Percentiles rank a stretch among this genome's conserved stretches.
These are phyloP conservation scores for Wasmannia auropunctata DNA, from an alignment of 1,140 invertebrate genomes.

Conservation along the genomic window DNA sequence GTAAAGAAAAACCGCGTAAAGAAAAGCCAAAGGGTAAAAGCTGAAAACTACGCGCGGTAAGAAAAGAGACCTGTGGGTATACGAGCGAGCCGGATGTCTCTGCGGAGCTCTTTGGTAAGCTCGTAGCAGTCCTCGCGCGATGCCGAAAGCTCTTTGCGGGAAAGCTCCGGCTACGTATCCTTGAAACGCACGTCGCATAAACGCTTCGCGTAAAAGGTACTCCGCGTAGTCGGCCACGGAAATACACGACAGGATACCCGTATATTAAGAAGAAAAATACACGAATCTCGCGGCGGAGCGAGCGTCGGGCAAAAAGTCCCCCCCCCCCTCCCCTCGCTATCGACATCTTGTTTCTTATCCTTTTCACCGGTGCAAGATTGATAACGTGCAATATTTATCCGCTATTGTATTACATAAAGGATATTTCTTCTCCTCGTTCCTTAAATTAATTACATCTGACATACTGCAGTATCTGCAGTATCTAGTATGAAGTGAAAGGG, in stretches of 20 bases:
- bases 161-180: constrained; percentile 24
- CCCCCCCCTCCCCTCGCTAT: neutral
- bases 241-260: neutral
- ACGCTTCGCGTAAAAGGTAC: constrained; percentile 51
- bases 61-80: constrained; percentile 69
- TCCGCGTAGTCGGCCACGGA: constrained; percentile 15
- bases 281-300: neutral
- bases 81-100: constrained; percentile 67
- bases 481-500: neutral
- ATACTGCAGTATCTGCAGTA: neutral
- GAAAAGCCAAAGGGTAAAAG: constrained; percentile 48
- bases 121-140: constrained; percentile 66
- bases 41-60: constrained; percentile 52
- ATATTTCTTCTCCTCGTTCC: neutral
- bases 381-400: neutral
- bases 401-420: neutral
- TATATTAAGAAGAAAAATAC: constrained; percentile 35
- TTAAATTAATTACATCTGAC: neutral
- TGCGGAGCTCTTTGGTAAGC: constrained; percentile 64
- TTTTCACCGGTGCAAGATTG: neutral
- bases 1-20: constrained; percentile 60
- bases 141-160: constrained; percentile 32
- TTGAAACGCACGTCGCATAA: constrained; percentile 57
- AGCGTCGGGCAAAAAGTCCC: neutral
- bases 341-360: neutral